Conservation (phyloP, 2,888 invertebrate species). For the Melinopterus prodromus region DNA sequence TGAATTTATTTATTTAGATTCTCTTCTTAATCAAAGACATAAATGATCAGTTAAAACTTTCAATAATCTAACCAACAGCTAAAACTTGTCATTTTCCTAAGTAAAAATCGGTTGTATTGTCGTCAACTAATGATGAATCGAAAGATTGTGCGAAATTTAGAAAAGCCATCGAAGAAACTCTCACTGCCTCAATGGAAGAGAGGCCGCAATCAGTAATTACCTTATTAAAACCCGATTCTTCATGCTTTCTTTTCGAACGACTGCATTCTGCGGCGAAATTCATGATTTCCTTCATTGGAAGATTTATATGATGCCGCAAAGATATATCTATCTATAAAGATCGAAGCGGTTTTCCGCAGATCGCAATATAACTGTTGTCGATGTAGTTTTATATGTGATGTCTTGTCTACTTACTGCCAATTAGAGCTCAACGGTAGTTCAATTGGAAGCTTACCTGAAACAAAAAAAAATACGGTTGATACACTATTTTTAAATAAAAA, state of each 20-base stretch:
- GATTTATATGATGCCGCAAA: not conserved
- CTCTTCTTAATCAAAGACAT: too few species aligned
- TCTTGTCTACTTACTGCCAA: too few species aligned
- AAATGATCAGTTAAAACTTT: too few species aligned
- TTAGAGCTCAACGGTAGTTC: too few species aligned
- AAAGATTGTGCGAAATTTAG: not conserved
- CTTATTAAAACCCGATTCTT: not conserved
- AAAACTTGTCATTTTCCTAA: not conserved
- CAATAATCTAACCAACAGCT: not conserved
- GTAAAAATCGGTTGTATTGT: not conserved
- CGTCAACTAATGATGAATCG: not conserved
- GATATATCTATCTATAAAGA: not conserved
- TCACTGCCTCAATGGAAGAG: not conserved
- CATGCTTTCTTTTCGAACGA: not conserved
- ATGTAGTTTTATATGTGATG: too few species aligned
- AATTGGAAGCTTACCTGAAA: too few species aligned
- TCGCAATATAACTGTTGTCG: too few species aligned
- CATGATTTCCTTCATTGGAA: not conserved
- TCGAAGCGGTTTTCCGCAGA: too few species aligned
- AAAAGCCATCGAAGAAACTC: not conserved
- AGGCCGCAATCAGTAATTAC: not conserved
- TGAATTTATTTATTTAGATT: too few species aligned
- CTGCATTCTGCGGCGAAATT: not conserved
- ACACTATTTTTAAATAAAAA: too few species aligned
- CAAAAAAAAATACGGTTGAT: too few species aligned